These are phyloP conservation scores for Acanthisitta chloris DNA, from an alignment of 2,113 vertebrate species.

Conservation along the genomic window DNA sequence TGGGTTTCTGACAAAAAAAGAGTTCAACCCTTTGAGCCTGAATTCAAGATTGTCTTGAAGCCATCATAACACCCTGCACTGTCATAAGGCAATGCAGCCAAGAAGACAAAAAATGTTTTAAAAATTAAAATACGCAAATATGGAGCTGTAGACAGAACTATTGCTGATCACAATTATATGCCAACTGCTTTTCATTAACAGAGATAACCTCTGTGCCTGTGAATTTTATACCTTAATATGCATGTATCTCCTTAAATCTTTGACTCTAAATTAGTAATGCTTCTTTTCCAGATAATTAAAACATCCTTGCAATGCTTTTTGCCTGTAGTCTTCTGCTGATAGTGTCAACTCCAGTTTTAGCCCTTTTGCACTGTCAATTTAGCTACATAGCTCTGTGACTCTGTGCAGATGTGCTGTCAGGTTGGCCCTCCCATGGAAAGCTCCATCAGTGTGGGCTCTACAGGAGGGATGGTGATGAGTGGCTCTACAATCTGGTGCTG, in stretches of 20 bases:
- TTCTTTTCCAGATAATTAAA: not conserved
- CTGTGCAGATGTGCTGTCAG: not conserved
- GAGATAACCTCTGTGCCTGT: not conserved
- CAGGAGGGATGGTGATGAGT: not conserved
- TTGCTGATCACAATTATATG: not conserved
- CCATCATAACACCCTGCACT: not conserved
- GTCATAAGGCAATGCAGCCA: not conserved
- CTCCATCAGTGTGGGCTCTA: accelerated
- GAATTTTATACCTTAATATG: not conserved
- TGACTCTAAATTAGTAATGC: not conserved
- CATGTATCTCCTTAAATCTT: not conserved
- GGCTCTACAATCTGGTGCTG: not conserved
- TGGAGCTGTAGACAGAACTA: not conserved
- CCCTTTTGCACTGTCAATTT: not conserved
- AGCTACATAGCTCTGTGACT: not conserved
- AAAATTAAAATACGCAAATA: not conserved
- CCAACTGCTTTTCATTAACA: not conserved
- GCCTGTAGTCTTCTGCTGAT: not conserved
- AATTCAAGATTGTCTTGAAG: not conserved
- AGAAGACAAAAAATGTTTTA: not conserved
- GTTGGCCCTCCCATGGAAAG: not conserved
- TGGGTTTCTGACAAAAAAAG: not conserved
- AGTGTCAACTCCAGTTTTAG: not conserved
- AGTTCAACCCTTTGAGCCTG: not conserved
- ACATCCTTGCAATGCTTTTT: not conserved